phyloP scores from a whole-genome alignment of 2,113 vertebrate genomes.

The Philantomba maxwellii region DNA sequence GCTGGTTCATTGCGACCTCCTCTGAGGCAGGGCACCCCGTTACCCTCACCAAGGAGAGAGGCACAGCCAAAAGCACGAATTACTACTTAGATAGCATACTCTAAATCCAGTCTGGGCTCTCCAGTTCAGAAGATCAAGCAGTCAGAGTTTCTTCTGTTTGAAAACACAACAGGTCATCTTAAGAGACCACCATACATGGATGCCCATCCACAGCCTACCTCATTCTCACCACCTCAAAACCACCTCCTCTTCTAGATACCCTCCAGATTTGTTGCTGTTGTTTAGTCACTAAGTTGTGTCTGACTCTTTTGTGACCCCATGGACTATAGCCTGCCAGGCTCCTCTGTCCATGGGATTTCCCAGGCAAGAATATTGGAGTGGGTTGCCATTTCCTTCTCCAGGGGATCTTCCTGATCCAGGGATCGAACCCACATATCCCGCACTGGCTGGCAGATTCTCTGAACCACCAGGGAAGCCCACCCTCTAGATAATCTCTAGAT shows the following conservation, averaged over 20 bases:
- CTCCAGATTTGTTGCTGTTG: neutral
- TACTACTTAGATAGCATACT: neutral
- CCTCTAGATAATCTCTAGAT: neutral
- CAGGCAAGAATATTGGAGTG: neutral
- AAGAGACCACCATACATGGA: neutral
- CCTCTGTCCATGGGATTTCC: neutral
- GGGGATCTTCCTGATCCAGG: neutral
- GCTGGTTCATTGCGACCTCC: constrained; percentile 46
- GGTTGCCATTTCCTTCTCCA: neutral
- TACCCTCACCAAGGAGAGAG: constrained; percentile 22
- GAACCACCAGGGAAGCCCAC: neutral
- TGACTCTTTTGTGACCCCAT: neutral
- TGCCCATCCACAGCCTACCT: neutral
- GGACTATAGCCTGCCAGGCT: neutral
- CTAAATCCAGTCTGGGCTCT: neutral
- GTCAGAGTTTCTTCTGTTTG: neutral
- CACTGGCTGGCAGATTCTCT: fast-evolving
- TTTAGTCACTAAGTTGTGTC: neutral
- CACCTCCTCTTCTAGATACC: neutral
- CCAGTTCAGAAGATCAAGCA: neutral
- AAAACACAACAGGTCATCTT: neutral
- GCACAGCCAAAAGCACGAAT: neutral
- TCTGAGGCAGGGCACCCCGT: neutral
- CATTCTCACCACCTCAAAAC: neutral
- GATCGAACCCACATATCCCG: neutral